Base-by-base conservation (phyloP, 2,113 vertebrate species). In the Carassius gibelio region DNA sequence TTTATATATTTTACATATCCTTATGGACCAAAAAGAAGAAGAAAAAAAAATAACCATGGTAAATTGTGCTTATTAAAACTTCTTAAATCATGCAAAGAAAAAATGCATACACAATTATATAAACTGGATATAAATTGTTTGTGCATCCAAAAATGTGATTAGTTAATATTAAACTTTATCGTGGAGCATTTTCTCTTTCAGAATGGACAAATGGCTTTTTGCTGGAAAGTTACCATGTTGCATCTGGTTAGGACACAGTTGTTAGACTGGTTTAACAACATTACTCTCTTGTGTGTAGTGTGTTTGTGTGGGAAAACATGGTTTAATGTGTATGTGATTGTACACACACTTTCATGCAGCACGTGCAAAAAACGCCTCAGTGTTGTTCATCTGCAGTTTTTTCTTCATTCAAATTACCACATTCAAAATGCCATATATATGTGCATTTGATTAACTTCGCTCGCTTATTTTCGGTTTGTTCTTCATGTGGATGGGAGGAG, bases 121-220 rank as follows among this genome's bases (percentile, higher is more conserved):
- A 52, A 8, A 15, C 1, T 42, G 36, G 4, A 42, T 42, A 42
- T 42, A 8, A 42, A 68, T 19, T 7, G 7, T 7, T 36, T 68
- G 30, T 36, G 66, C 66, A 36, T 69, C 34, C 14, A 19, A 72
- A 72, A 72, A 38, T 4, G 68, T 38, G 68, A 11, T 36, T 68
- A 15, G 30, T 69, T 38, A 4, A 21, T 23, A 23, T 74, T 23
- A 48, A 75, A 72, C 88, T 81, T 81, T 61, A 78, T 82, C 61
- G 84, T 88, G 62, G 76, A 81, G 48, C 82, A 86, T 88, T 90
- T 82, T 36, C 8, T 1, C 85, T 72, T 87, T 83, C 26, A 85
- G 86, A 75, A 69, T 84, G 86, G 78, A 84, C 87, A 87, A 85
- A 88, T 83, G 68, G 1, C 68, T 69, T 69, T 30, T 9, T 36